Evolutionary conservation across 2,888 invertebrate species (phyloP).

Genomic region (Micropterix aruncella): DNA sequence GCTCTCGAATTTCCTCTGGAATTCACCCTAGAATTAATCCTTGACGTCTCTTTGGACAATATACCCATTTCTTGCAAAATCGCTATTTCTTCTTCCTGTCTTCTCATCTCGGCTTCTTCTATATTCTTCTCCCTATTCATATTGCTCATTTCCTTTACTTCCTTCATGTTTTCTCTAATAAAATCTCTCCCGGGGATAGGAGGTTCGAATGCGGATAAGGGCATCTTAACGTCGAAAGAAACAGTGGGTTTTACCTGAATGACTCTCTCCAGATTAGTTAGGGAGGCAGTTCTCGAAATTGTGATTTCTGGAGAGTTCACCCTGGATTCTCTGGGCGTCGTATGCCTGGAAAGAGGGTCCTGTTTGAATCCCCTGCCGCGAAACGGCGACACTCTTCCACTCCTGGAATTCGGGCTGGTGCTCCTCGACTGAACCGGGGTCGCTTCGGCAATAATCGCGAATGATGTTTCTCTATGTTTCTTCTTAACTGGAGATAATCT

Average conservation of each 20-base stretch:
- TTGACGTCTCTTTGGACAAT: slow-evolving; percentile 9
- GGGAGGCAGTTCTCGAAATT: slow-evolving; percentile 28
- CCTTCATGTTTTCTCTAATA: slow-evolving; percentile 34
- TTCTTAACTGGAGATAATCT: slow-evolving; percentile 35
- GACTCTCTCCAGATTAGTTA: slow-evolving; percentile 30
- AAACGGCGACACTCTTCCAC: slow-evolving; percentile 44
- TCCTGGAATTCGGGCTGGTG: slow-evolving; percentile 25
- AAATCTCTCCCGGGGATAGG: slow-evolving; percentile 33
- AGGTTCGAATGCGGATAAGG: slow-evolving; percentile 14
- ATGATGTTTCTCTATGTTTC: slow-evolving; percentile 49
- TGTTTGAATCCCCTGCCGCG: slow-evolving; percentile 33
- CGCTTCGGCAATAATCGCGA: slow-evolving; percentile 51
- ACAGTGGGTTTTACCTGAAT: slow-evolving; percentile 20
- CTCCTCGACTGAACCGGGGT: slow-evolving; percentile 35
- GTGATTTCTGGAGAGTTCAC: slow-evolving; percentile 28
- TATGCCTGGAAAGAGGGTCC: slow-evolving; percentile 34
- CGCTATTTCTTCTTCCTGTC: slow-evolving; percentile 31
- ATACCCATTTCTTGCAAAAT: slow-evolving; percentile 34
- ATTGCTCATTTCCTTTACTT: slow-evolving; percentile 32
- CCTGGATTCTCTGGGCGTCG: slow-evolving; percentile 36
- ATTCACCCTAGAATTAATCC: not conserved
- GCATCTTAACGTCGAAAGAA: slow-evolving; percentile 11
- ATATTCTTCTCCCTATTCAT: slow-evolving; percentile 34
- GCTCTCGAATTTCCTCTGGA: not conserved
- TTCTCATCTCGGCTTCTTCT: slow-evolving; percentile 29